Conservation (phyloP, 2,113 vertebrate species). For the Seriola aureovittata region DNA sequence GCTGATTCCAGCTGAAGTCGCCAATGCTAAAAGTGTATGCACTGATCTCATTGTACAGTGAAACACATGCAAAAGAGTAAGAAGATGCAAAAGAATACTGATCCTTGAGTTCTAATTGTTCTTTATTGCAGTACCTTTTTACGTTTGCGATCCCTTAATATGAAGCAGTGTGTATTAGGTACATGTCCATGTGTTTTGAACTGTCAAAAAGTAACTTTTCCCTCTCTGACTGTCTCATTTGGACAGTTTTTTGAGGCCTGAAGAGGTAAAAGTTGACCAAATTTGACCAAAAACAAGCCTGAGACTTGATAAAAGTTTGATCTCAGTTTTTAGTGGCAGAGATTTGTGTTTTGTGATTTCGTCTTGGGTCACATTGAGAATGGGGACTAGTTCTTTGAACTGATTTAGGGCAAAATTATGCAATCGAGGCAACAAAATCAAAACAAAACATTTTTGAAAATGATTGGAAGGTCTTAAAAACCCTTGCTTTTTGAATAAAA, state of each 20-base stretch:
- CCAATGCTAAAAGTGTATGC: slow-evolving; percentile 28
- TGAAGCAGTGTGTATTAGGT: neutral
- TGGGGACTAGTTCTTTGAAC: neutral
- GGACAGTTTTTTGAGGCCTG: neutral
- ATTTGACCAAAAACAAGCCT: neutral
- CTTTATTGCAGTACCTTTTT: neutral
- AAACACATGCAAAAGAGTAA: slow-evolving; percentile 21
- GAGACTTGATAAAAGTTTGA: neutral
- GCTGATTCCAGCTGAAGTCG: slow-evolving; percentile 12
- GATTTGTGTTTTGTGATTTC: neutral
- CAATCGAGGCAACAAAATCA: neutral
- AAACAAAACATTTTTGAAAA: neutral
- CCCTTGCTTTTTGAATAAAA: neutral
- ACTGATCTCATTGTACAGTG: slow-evolving; percentile 24
- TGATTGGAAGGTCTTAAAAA: neutral
- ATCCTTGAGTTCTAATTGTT: neutral
- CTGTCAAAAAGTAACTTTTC: neutral
- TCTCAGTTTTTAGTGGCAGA: neutral
- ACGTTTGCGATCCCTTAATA: neutral
- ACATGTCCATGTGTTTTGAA: too few relatives aligned
- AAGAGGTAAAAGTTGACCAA: neutral
- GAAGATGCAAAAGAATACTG: slow-evolving; percentile 30
- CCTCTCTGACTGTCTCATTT: neutral
- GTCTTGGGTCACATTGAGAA: neutral
- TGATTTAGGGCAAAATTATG: neutral